A percentile compares a stretch with the other conserved stretches of the same genome.
phyloP scores from a whole-genome alignment of 2,888 invertebrate genomes.

The Allacma fusca region DNA sequence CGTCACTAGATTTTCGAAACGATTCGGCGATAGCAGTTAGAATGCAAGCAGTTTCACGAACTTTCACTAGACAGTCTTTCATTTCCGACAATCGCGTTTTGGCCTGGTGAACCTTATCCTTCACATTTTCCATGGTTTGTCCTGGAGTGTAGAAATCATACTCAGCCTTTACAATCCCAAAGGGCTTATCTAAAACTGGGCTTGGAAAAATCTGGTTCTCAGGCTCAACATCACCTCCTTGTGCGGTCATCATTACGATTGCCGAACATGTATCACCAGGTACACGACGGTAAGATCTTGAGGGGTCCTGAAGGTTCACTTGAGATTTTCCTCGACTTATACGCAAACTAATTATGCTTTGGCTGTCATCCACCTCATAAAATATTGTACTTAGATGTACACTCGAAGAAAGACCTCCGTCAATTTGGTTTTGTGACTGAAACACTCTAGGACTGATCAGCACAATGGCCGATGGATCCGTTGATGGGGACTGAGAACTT shows the following conservation, averaged over 20 bases:
- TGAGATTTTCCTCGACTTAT: constrained; percentile 28
- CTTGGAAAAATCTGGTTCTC: constrained; percentile 20
- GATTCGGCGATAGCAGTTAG: background rate
- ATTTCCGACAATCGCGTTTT: background rate
- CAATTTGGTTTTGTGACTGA: background rate
- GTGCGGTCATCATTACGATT: background rate
- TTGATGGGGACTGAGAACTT: background rate
- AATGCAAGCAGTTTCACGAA: background rate
- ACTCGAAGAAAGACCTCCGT: background rate
- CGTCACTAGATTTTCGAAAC: background rate
- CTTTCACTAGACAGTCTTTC: background rate
- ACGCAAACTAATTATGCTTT: constrained; percentile 9
- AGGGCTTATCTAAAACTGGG: background rate
- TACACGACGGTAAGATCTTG: background rate
- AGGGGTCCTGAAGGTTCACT: constrained; percentile 17
- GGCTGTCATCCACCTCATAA: background rate
- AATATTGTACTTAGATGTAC: background rate
- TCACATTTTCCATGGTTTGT: constrained; percentile 24
- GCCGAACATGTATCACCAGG: too few relatives aligned
- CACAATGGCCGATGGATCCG: constrained; percentile 3
- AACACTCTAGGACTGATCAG: constrained; percentile 2
- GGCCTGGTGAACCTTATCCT: background rate
- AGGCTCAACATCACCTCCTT: background rate
- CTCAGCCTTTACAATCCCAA: constrained; percentile 14
- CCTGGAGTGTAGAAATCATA: constrained; percentile 30